A percentile compares a stretch with the other conserved stretches of the same genome.
Evolutionary conservation across 2,797 vertebrate genomes (phyloP).

Genomic region (Sebastes ruberrimus): DNA sequence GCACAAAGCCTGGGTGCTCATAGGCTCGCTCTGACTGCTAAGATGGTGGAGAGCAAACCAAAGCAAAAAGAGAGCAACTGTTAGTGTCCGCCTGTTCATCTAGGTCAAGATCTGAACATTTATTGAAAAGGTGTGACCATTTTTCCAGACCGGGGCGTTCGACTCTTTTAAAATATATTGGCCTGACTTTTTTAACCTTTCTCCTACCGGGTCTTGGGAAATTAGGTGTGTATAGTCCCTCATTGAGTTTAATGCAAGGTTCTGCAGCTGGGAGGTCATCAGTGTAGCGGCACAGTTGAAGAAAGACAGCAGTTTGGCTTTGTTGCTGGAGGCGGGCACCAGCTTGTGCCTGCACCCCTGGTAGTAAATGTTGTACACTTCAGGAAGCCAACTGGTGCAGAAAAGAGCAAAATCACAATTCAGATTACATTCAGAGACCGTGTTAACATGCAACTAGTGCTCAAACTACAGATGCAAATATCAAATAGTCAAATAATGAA

Average conservation of each 20-base stretch:
- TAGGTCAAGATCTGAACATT: neutral
- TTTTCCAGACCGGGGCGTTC: neutral
- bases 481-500: neutral
- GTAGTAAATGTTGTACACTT: conserved; percentile 87
- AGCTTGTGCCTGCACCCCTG: conserved; percentile 80
- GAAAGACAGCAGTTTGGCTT: conserved; percentile 83
- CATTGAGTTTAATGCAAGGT: conserved; percentile 84
- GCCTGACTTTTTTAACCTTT: neutral
- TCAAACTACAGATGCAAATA: neutral
- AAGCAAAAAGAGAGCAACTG: neutral
- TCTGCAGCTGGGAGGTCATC: conserved; percentile 89
- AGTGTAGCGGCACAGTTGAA: conserved; percentile 85
- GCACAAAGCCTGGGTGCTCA: conserved; percentile 86
- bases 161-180: neutral
- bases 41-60: neutral
- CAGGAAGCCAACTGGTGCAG: conserved; percentile 85
- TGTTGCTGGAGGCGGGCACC: conserved; percentile 76
- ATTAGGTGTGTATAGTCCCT: conserved; percentile 88
- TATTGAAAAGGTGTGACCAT: neutral
- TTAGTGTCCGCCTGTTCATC: neutral
- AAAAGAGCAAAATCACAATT: neutral
- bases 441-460: neutral
- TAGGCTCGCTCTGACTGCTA: conserved; percentile 81
- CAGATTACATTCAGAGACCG: neutral
- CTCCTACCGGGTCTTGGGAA: conserved; percentile 79